Percentiles rank a stretch among this genome's conserved stretches.
Evolutionary conservation across 2,888 invertebrate species (phyloP).

Genomic region (Colletes collaris): DNA sequence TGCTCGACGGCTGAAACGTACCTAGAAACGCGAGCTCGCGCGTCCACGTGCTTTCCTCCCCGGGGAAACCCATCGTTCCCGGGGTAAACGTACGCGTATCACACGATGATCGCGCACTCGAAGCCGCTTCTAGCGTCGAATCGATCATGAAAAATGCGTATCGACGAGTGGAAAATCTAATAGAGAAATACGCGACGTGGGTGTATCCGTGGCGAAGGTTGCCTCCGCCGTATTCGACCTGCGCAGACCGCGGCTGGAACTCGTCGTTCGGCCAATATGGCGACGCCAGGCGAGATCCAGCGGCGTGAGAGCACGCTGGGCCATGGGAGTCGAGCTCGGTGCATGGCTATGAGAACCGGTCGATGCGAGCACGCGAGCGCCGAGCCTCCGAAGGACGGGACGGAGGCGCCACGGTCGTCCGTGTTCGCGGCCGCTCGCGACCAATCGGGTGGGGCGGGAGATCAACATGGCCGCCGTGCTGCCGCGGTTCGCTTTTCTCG

Average conservation of each 20-base stretch:
- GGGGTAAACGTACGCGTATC: conserved; percentile 23
- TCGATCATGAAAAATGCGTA: conserved; percentile 30
- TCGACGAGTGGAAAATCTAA: conserved; percentile 20
- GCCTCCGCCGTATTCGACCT: conserved; percentile 61
- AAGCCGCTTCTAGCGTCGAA: conserved; percentile 7
- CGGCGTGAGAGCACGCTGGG: conserved; percentile 32
- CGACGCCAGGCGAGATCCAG: conserved; percentile 54
- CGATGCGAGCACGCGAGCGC: conserved; percentile 64
- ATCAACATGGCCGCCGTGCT: conserved; percentile 69
- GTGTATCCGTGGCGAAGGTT: conserved; percentile 55
- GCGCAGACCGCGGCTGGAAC: conserved; percentile 63
- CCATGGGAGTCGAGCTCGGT: conserved; percentile 33
- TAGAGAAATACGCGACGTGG: conserved; percentile 58
- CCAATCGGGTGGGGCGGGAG: conserved; percentile 62
- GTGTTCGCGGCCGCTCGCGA: conserved; percentile 17
- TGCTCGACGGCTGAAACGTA: conserved; percentile 22
- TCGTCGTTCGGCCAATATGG: conserved; percentile 72
- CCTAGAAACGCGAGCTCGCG: conserved; percentile 20
- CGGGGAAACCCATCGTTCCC: background rate
- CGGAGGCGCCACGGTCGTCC: conserved; percentile 53
- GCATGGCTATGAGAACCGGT: conserved; percentile 72
- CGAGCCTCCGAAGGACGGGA: background rate
- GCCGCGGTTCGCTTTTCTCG: conserved; percentile 55
- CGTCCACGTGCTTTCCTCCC: conserved; percentile 47
- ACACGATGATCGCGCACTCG: conserved; percentile 48